Evolutionary conservation across 2,797 vertebrate species (phyloP).

Genomic region (Karalla daura): DNA sequence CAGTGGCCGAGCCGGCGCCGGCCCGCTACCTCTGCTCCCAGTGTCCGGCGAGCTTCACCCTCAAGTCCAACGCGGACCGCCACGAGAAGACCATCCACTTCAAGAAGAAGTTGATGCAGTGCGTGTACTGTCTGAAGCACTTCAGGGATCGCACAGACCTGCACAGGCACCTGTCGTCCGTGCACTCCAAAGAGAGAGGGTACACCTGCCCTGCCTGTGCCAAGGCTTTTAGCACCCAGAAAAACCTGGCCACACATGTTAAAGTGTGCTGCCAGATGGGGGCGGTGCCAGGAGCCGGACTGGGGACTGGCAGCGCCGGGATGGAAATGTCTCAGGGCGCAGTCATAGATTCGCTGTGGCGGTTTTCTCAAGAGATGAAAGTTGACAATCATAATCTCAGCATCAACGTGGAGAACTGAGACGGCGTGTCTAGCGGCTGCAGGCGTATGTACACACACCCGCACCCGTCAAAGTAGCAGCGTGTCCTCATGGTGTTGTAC

Average conservation of each 20-base stretch:
- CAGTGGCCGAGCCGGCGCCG: constrained; percentile 38
- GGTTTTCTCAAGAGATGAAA: constrained; percentile 65
- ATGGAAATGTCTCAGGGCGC: constrained; percentile 63
- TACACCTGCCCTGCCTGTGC: constrained; percentile 79
- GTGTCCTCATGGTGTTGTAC: constrained; percentile 11
- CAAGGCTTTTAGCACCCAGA: constrained; percentile 86
- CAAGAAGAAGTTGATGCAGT: constrained; percentile 88
- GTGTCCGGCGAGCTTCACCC: constrained; percentile 87
- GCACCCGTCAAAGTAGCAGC: constrained; percentile 19
- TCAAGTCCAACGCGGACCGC: constrained; percentile 88
- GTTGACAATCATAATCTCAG: constrained; percentile 58
- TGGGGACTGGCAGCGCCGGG: constrained; percentile 49
- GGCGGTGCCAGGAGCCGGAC: constrained; percentile 50
- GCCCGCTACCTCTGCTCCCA: constrained; percentile 86
- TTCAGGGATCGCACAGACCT: constrained; percentile 87
- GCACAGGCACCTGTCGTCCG: constrained; percentile 81
- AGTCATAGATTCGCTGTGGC: constrained; percentile 66
- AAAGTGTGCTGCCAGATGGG: constrained; percentile 82
- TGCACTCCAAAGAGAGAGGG: constrained; percentile 79
- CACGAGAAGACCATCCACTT: constrained; percentile 87
- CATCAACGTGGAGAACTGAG: constrained; percentile 66
- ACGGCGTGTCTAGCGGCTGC: neutral
- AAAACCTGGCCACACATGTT: constrained; percentile 85
- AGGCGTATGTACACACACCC: constrained; percentile 1
- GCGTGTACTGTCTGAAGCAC: constrained; percentile 81